Evolutionary conservation across 2,888 invertebrate species (phyloP).

Genomic region (Nezara viridula): DNA sequence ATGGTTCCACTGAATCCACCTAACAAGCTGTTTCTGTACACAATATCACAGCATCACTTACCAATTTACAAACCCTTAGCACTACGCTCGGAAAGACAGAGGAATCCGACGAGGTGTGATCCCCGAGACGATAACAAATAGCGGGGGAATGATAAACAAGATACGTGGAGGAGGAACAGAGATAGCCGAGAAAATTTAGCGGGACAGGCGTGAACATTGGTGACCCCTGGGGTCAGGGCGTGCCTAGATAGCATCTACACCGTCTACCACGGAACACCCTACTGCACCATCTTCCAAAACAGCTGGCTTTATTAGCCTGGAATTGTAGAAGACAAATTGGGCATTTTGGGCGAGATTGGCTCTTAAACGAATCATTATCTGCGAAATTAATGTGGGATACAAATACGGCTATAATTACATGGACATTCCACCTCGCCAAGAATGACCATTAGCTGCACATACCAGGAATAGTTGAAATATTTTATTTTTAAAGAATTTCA

Average conservation of each 20-base stretch:
- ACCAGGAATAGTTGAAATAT: neutral
- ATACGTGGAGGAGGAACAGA: slow-evolving; percentile 23
- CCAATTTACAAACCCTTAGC: neutral
- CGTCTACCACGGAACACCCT: neutral
- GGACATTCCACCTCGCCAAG: too few relatives aligned
- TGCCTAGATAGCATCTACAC: neutral
- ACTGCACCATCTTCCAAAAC: neutral
- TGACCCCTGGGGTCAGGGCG: neutral
- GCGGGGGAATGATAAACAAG: neutral
- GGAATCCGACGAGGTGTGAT: slow-evolving; percentile 34
- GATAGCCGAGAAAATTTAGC: neutral
- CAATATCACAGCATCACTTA: neutral
- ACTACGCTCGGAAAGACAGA: neutral
- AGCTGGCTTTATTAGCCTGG: neutral
- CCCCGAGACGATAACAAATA: neutral
- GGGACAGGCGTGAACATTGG: slow-evolving; percentile 10
- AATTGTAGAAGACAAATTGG: neutral
- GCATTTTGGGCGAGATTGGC: neutral
- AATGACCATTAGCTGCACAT: neutral
- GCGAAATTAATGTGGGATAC: neutral
- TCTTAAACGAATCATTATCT: neutral
- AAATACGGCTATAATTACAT: neutral
- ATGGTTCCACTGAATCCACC: too few relatives aligned
- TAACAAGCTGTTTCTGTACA: neutral
- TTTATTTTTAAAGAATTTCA: too few relatives aligned